Percentiles rank a stretch among this genome's conserved stretches.
Evolutionary conservation across 2,113 vertebrate genomes (phyloP).

Genomic region (Nycticryphes semicollaris): DNA sequence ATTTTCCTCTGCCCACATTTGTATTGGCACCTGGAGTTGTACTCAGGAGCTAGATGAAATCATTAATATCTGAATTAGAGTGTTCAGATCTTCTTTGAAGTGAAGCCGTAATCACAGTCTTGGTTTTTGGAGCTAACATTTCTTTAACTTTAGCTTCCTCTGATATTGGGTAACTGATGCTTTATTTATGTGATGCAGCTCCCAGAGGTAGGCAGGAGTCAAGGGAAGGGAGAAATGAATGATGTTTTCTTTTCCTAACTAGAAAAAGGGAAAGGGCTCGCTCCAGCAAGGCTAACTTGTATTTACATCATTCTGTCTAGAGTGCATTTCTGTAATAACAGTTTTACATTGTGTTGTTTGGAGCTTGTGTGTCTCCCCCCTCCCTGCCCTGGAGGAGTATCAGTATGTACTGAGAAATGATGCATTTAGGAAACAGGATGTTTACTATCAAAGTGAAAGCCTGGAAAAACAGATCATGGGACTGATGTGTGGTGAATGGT

Average conservation of each 20-base stretch:
- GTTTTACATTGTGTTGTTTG: not conserved
- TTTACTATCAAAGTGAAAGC: not conserved
- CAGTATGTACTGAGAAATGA: not conserved
- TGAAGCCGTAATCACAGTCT: not conserved
- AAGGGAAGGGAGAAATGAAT: not conserved
- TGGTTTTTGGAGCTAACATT: not conserved
- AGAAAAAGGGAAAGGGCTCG: not conserved
- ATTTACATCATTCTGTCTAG: not conserved
- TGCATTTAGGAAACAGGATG: not conserved
- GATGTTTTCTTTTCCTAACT: not conserved
- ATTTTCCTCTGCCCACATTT: not conserved
- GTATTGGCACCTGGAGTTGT: not conserved
- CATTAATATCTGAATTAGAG: not conserved
- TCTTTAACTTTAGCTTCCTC: not conserved
- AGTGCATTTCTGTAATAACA: not conserved
- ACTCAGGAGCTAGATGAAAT: not conserved
- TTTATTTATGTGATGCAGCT: not conserved
- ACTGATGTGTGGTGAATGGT: too few species aligned
- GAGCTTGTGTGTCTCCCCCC: not conserved
- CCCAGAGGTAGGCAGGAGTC: not conserved
- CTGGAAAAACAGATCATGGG: fast-evolving
- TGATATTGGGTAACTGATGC: not conserved
- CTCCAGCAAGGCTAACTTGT: not conserved
- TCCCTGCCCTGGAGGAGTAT: not conserved
- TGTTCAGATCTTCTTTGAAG: not conserved